phyloP scores from a whole-genome alignment of 2,113 vertebrate genomes.

The Eurypyga helias region DNA sequence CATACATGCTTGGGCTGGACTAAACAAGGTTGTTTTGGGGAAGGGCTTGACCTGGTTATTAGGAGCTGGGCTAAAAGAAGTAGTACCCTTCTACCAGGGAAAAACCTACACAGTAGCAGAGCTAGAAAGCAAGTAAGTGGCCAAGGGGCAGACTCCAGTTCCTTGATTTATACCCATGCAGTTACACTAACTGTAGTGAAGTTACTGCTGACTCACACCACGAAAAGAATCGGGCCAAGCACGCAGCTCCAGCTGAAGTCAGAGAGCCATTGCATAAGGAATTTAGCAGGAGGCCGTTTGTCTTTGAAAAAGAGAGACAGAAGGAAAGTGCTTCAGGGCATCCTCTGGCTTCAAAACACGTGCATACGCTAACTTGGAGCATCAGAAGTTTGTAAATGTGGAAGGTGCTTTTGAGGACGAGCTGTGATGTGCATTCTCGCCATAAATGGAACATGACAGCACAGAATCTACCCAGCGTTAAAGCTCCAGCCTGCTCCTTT shows the following conservation, averaged over 20 bases:
- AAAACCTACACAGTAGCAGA: background rate
- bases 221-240: background rate
- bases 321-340: conserved; percentile 9
- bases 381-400: background rate
- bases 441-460: background rate
- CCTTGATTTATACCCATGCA: background rate
- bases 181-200: background rate
- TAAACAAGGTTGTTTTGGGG: background rate
- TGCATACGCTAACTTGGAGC: background rate
- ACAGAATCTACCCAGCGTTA: background rate
- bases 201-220: background rate
- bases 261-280: background rate
- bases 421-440: background rate
- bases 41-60: background rate
- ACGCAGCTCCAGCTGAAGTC: background rate
- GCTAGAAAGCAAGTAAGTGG: background rate
- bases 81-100: background rate
- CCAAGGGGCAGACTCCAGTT: background rate
- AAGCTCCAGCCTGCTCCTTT: background rate
- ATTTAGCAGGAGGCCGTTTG: background rate
- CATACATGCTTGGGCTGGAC: background rate
- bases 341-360: background rate
- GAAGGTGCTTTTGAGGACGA: conserved; percentile 29
- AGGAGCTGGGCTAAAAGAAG: background rate
- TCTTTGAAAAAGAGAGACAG: background rate